Evolutionary conservation across 1,140 invertebrate species (phyloP).

Genomic region (Drosophila kepulauana): DNA sequence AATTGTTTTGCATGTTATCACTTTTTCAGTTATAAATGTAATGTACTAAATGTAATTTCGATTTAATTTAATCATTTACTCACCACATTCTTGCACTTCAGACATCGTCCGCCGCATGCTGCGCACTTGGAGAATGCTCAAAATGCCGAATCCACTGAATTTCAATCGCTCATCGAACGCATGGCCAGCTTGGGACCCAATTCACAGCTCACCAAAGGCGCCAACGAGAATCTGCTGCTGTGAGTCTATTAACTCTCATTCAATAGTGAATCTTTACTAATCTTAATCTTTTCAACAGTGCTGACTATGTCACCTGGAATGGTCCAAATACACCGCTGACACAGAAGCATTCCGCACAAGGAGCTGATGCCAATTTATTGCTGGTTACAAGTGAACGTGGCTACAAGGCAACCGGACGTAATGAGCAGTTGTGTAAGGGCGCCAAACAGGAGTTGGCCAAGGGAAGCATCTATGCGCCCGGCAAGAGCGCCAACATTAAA

Average conservation of each 20-base stretch:
- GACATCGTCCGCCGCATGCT: slow-evolving; percentile 60
- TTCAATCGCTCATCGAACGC: slow-evolving; percentile 85
- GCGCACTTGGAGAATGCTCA: slow-evolving; percentile 78
- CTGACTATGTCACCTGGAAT: slow-evolving; percentile 90
- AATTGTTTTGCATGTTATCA: neutral
- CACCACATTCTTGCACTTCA: slow-evolving; percentile 12
- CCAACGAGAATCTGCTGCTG: slow-evolving; percentile 89
- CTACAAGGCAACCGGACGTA: slow-evolving; percentile 87
- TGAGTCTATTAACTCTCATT: slow-evolving; percentile 85
- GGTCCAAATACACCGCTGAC: slow-evolving; percentile 87
- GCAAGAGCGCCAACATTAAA: slow-evolving; percentile 83
- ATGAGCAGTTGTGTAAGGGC: slow-evolving; percentile 88
- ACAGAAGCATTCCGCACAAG: slow-evolving; percentile 85
- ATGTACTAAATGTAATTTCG: too few relatives aligned
- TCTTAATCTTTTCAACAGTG: slow-evolving; percentile 80
- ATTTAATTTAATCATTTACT: neutral
- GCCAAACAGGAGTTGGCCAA: slow-evolving; percentile 88
- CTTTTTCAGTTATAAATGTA: neutral
- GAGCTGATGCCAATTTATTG: slow-evolving; percentile 86
- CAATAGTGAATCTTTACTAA: neutral
- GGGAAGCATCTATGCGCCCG: slow-evolving; percentile 89
- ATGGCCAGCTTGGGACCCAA: slow-evolving; percentile 87
- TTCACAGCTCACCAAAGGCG: slow-evolving; percentile 87
- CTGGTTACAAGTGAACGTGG: slow-evolving; percentile 71
- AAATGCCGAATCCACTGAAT: slow-evolving; percentile 70